phyloP scores from a whole-genome alignment of 2,888 invertebrate genomes.

The Resseliella maxima region DNA sequence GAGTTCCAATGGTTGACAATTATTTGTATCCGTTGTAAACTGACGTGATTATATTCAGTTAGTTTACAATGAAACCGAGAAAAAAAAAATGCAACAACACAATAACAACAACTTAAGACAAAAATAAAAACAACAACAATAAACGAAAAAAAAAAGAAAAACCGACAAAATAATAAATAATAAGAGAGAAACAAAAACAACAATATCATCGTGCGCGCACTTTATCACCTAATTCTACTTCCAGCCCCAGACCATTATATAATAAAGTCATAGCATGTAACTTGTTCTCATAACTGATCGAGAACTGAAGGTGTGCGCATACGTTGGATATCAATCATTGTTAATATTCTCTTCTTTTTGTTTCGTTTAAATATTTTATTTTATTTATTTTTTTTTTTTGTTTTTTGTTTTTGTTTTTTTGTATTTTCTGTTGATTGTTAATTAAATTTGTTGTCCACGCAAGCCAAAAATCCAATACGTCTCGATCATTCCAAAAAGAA shows the following conservation, averaged over 20 bases:
- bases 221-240: conserved; percentile 46
- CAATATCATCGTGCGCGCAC: conserved; percentile 12
- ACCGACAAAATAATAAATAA: conserved; percentile 46
- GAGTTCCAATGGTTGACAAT: conserved; percentile 1
- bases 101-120: neutral
- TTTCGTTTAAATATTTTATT: neutral
- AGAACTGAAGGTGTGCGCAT: conserved; percentile 26
- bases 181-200: conserved; percentile 21
- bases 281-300: conserved; percentile 23
- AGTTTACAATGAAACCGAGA: neutral
- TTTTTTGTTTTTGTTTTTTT: neutral
- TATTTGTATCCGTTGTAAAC: conserved; percentile 25
- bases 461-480: neutral
- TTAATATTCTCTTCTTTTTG: too few relatives aligned
- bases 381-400: neutral
- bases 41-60: neutral
- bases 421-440: too few relatives aligned
- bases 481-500: neutral
- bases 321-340: neutral
- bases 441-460: neutral
- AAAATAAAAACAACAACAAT: neutral
- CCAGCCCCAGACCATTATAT: conserved; percentile 31
- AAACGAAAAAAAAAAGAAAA: neutral
- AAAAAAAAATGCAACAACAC: neutral
- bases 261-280: neutral